Base-by-base conservation (phyloP, 2,888 invertebrate genomes). In the Ophraella communa region DNA sequence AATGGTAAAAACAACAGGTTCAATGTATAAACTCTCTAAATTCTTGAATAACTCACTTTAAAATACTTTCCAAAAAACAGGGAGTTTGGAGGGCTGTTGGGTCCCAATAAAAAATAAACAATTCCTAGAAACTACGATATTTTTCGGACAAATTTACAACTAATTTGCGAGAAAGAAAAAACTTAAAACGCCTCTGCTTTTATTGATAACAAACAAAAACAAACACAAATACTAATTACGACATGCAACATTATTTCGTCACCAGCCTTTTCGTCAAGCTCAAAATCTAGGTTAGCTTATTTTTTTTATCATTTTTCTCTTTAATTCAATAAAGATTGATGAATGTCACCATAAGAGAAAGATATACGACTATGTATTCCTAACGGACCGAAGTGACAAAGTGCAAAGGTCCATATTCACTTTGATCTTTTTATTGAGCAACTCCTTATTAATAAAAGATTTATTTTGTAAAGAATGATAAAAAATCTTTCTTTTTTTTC, bases 401-500 rank as follows among this genome's bases (percentile, higher is more conserved):
- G 45, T 45, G 21, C 45, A 45, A 5, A 45, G 45, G 45, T 45
- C 45, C 11, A n/a, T 21, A 5, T 45, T 45, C 45, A 21, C 45
- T 45, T 20, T 45, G 45, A 45, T 45, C 20, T 45, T 45, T 45
- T 45, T 45, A 45, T 45, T 21, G n/a, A 20, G 21, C 20, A 44
- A 44, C 18, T 7, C 45, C 5, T 39, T 42, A 42, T 42, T 42
- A 42, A 42, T n/a, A 17, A 20, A 11, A 21, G 44, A n/a, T 39
- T n/a, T n/a, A n/a, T n/a, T 39, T 17, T 4, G 39, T 14, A 45
- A 21, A 45, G 21, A 20, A 45, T 4, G 20, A 45, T 21, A 45
- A 45, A 45, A 45, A 45, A 45, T 3, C 1, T 8, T 2, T 8
- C 14, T 42, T 4, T n/a, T 11, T 10, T n/a, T 21, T 45, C 11